Conservation (phyloP, 1,140 invertebrate species). For the Bombus sibiricus region DNA sequence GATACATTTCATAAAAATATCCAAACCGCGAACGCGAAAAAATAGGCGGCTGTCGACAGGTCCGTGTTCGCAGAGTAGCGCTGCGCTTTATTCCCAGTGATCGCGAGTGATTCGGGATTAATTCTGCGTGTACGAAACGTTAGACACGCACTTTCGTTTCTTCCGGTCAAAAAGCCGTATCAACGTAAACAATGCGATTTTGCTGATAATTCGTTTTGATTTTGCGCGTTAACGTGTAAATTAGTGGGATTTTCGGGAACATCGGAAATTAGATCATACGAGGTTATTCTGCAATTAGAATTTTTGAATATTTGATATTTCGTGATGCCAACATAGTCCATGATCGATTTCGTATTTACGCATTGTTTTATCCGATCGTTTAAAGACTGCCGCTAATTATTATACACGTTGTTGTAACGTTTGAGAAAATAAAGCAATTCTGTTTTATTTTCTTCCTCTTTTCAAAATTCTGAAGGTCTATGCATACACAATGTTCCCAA, state of each 20-base stretch:
- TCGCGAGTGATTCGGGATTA: constrained; percentile 63
- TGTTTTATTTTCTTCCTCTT: background rate
- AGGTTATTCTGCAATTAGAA: background rate
- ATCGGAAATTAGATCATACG: background rate
- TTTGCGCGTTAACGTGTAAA: background rate
- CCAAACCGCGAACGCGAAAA: constrained; percentile 1
- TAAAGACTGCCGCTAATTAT: too few relatives aligned
- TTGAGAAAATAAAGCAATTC: too few relatives aligned
- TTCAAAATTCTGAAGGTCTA: background rate
- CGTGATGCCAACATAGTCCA: background rate
- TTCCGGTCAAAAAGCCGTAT: constrained; percentile 25
- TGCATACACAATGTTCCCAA: background rate
- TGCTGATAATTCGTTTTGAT: background rate
- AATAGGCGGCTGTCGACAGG: constrained; percentile 9
- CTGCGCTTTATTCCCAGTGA: constrained; percentile 54
- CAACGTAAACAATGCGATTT: constrained; percentile 3
- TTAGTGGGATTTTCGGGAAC: background rate
- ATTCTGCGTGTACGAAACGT: constrained; percentile 42
- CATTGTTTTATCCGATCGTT: background rate
- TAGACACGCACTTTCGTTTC: background rate
- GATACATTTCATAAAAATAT: constrained; percentile 60
- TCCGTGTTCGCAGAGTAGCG: background rate
- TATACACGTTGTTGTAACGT: too few relatives aligned
- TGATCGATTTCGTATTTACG: background rate
- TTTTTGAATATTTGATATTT: background rate